phyloP scores from a whole-genome alignment of 1,140 invertebrate species.

The Tetragonula clypearis region DNA sequence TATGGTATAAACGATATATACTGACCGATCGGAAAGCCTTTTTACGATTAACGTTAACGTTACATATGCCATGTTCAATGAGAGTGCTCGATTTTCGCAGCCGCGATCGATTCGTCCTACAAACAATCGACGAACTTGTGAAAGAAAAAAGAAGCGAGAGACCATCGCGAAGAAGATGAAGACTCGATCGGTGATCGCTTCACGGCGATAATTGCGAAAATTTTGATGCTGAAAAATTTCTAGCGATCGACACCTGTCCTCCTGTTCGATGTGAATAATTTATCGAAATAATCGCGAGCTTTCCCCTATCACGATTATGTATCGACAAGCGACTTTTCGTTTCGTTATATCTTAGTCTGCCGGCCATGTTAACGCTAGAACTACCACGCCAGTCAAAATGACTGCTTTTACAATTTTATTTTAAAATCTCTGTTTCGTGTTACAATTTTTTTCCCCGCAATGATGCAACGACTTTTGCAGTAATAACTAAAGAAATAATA shows the following conservation, averaged over 20 bases:
- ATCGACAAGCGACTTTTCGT: neutral
- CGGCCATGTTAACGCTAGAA: neutral
- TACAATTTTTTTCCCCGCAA: too few species aligned
- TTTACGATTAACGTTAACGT: slow-evolving; percentile 44
- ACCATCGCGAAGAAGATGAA: too few species aligned
- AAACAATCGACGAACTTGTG: too few species aligned
- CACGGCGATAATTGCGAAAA: too few species aligned
- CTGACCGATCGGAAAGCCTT: slow-evolving; percentile 61
- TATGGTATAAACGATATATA: slow-evolving; percentile 51
- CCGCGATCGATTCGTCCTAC: neutral
- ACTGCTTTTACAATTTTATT: too few species aligned
- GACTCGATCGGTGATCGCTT: too few species aligned
- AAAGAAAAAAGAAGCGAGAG: too few species aligned
- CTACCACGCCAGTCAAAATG: too few species aligned
- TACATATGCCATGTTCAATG: neutral
- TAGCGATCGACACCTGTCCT: neutral
- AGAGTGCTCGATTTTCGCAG: slow-evolving; percentile 1
- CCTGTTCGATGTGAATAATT: neutral
- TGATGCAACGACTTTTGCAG: too few species aligned
- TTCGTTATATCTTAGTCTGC: neutral
- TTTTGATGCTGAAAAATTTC: neutral
- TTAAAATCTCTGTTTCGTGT: too few species aligned
- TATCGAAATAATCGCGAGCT: neutral
- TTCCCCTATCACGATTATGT: neutral
- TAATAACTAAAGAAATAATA: too few species aligned